Evolutionary conservation across 2,888 invertebrate genomes (phyloP).

Genomic region (Stictocephala bisonia): DNA sequence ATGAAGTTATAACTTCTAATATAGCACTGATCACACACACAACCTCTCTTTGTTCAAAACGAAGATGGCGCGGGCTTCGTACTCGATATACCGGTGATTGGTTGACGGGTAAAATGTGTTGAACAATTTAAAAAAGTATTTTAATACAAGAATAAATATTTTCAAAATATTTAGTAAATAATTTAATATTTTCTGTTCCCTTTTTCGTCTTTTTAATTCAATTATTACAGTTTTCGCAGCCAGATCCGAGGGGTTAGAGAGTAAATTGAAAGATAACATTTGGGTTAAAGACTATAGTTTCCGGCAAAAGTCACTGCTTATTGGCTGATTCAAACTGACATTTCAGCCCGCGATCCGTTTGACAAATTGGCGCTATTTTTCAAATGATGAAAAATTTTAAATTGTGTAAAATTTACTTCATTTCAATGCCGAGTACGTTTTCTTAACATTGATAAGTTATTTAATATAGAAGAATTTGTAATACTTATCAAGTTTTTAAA

Average conservation of each 20-base stretch:
- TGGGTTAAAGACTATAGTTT: slow-evolving; percentile 64
- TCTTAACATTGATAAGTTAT: too few relatives aligned
- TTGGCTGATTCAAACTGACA: slow-evolving; percentile 35
- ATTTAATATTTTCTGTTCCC: too few relatives aligned
- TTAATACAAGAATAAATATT: background rate
- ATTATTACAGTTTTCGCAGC: slow-evolving; percentile 4
- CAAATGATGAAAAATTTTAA: slow-evolving; percentile 15
- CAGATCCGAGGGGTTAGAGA: slow-evolving; percentile 76
- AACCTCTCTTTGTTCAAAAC: slow-evolving; percentile 81
- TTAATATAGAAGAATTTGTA: too few relatives aligned
- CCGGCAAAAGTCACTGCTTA: slow-evolving; percentile 3
- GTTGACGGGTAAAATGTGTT: slow-evolving; percentile 53
- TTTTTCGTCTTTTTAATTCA: background rate
- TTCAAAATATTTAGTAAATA: too few relatives aligned
- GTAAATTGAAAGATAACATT: slow-evolving; percentile 64
- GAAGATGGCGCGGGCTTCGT: slow-evolving; percentile 82
- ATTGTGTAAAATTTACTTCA: background rate
- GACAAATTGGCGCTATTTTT: slow-evolving; percentile 17
- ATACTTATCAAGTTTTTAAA: too few relatives aligned
- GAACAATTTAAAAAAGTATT: background rate
- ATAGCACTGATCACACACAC: slow-evolving; percentile 60
- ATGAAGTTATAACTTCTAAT: slow-evolving; percentile 55
- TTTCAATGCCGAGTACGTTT: background rate
- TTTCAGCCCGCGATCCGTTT: slow-evolving; percentile 12
- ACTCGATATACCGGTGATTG: slow-evolving; percentile 64